Base-by-base conservation (phyloP, 2,113 vertebrate species). In the Nothobranchius kuhntae region DNA sequence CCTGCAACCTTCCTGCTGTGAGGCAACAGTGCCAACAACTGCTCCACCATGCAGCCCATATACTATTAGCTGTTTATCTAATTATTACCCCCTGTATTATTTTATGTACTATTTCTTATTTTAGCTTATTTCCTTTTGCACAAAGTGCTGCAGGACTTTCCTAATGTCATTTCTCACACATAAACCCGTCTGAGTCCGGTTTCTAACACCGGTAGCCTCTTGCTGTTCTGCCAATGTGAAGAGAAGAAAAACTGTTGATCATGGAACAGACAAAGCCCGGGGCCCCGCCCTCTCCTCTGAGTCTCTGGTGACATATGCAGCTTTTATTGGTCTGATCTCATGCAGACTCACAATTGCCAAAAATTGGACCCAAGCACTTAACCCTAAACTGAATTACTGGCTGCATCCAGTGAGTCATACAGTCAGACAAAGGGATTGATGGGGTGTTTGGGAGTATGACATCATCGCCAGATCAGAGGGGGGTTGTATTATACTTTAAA, bases 281-380 rank as follows among this genome's bases (percentile, higher is more conserved):
- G 1, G 65, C 56, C 82, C 76, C 81, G 65, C 73, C 69, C 82
- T 80, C 45, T 68, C 45, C 64, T 77, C 68, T 73, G 54, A n/a
- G 58, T 61, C 80, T 68, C 77, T 4, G 3, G 54, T 82, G 87
- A 83, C 73, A 83, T 78, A 75, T 74, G 68, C 68, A 47, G 55
- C 65, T 81, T 88, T 84, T 84, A 89, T 83, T 78, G 68, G 36
- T 56, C 65, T 89, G 89, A 90, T 82, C 89, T 89, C 89, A 91
- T 85, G 52, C 85, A 80, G 80, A 76, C 80, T 80, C 74, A 71
- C 75, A 86, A 72, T 86, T 84, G 86, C 81, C 77, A 84, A 87
- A 85, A 90, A 74, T 77, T 42, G 85, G 86, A 83, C 85, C 89
- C 24, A 14, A 81, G 80, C 87, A 89, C 90, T 91, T 89, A 87